phyloP scores from a whole-genome alignment of 92 coral and sea anemone genomes.

The Palythoa heliodiscus region DNA sequence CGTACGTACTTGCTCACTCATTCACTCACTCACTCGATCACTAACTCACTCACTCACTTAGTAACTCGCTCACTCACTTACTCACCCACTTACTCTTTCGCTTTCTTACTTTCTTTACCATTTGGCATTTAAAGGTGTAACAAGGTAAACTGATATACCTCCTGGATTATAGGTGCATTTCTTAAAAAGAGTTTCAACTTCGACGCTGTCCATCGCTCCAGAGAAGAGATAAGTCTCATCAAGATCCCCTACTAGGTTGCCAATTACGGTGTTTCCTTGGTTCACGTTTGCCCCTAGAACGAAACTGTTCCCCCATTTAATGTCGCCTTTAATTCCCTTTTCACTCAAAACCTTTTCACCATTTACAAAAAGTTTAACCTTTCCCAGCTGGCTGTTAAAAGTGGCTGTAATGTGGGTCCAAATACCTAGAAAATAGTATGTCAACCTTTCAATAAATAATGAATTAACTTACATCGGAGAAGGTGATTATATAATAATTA shows the following conservation, averaged over 20 bases:
- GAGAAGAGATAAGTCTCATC: slow-evolving; percentile 70
- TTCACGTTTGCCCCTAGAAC: slow-evolving; percentile 60
- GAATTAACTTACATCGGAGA: too few species aligned
- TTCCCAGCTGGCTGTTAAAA: slow-evolving; percentile 66
- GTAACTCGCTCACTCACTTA: too few species aligned
- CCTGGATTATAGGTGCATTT: slow-evolving; percentile 59
- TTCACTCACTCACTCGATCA: too few species aligned
- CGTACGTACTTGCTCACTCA: too few species aligned
- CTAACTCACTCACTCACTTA: too few species aligned
- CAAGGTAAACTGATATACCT: slow-evolving; percentile 40
- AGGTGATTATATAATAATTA: too few species aligned
- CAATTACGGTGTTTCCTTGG: slow-evolving; percentile 36
- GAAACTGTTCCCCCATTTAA: slow-evolving; percentile 62
- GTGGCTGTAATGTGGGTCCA: slow-evolving; percentile 73
- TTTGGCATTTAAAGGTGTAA: too few species aligned
- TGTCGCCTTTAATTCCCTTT: slow-evolving; percentile 45
- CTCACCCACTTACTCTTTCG: too few species aligned
- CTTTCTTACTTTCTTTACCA: too few species aligned
- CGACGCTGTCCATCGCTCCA: slow-evolving; percentile 52
- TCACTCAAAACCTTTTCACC: slow-evolving; percentile 49
- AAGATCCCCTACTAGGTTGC: slow-evolving; percentile 63
- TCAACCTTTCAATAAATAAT: too few species aligned
- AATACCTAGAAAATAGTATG: slow-evolving; percentile 43
- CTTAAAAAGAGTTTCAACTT: slow-evolving; percentile 42
- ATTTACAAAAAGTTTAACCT: slow-evolving; percentile 63